Percentiles rank a stretch among this genome's conserved stretches.
Conservation (phyloP, 2,888 invertebrate genomes). For the Plemyria rubiginata region DNA sequence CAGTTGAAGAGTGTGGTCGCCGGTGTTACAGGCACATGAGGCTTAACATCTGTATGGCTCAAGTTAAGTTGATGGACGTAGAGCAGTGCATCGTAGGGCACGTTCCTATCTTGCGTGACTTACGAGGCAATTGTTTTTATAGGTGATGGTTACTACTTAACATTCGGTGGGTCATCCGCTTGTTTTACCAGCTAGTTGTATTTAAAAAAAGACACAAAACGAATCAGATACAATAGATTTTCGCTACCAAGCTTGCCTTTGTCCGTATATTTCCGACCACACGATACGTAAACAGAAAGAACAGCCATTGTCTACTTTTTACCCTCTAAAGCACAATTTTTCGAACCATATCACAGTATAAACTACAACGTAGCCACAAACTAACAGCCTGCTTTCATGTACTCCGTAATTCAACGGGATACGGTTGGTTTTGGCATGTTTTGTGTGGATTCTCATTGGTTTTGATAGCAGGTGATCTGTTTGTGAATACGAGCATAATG, state of each 20-base stretch:
- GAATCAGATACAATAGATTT: background rate
- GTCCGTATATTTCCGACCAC: conserved; percentile 8
- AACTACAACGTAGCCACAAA: conserved; percentile 10
- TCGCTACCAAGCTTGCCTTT: background rate
- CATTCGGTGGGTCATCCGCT: too few relatives aligned
- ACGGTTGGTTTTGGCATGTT: conserved; percentile 4
- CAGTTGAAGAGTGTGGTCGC: too few relatives aligned
- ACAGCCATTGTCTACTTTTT: conserved; percentile 17
- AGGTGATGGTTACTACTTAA: too few relatives aligned
- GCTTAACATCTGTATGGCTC: too few relatives aligned
- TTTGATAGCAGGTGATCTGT: conserved; percentile 13
- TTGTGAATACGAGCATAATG: conserved; percentile 10
- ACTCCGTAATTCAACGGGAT: background rate
- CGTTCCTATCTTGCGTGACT: too few relatives aligned
- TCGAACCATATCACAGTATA: conserved; percentile 20
- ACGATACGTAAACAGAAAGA: conserved; percentile 8
- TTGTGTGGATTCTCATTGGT: conserved; percentile 1
- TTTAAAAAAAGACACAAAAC: too few relatives aligned
- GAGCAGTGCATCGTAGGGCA: too few relatives aligned
- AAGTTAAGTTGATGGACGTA: too few relatives aligned
- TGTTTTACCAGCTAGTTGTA: too few relatives aligned
- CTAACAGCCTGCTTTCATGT: background rate
- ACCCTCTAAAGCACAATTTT: conserved; percentile 20
- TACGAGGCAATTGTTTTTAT: too few relatives aligned
- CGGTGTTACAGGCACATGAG: too few relatives aligned